phyloP scores from a whole-genome alignment of 1,140 invertebrate species.

The Ostrea edulis region DNA sequence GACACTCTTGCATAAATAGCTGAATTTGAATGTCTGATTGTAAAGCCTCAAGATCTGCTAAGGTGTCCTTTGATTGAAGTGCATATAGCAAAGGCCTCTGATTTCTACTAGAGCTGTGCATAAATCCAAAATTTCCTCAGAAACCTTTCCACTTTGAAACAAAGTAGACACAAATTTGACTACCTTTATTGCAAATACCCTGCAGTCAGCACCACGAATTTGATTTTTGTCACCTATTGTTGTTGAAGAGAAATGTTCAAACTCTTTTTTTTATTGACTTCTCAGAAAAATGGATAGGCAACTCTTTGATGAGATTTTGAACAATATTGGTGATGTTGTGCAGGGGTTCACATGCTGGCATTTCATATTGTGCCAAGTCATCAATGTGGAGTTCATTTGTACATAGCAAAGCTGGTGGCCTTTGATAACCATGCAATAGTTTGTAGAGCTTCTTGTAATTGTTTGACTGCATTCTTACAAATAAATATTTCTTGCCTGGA shows the following conservation, averaged over 20 bases:
- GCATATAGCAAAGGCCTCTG: too few relatives aligned
- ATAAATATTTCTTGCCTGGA: neutral
- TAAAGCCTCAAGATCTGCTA: slow-evolving; percentile 19
- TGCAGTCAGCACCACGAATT: slow-evolving; percentile 37
- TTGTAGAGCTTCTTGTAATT: neutral
- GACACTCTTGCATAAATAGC: slow-evolving; percentile 13
- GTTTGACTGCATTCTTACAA: neutral
- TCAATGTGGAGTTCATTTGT: neutral
- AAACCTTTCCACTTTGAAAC: too few relatives aligned
- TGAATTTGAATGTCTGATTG: slow-evolving; percentile 43
- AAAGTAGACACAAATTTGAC: slow-evolving; percentile 32
- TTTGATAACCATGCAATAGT: slow-evolving; percentile 24
- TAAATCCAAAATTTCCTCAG: too few relatives aligned
- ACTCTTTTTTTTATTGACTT: neutral
- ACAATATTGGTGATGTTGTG: slow-evolving; percentile 48
- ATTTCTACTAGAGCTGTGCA: too few relatives aligned
- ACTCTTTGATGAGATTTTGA: slow-evolving; percentile 12
- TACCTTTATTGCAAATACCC: slow-evolving; percentile 21
- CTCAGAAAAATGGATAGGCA: neutral
- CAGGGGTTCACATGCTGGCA: slow-evolving; percentile 39
- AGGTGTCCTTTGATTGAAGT: slow-evolving; percentile 13
- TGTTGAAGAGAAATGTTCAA: neutral
- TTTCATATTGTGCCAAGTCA: slow-evolving; percentile 6
- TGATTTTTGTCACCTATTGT: slow-evolving; percentile 47
- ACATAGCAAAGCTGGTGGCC: slow-evolving; percentile 32